phyloP scores from a whole-genome alignment of 2,797 vertebrate genomes.

The Bryconaethiops microstoma region DNA sequence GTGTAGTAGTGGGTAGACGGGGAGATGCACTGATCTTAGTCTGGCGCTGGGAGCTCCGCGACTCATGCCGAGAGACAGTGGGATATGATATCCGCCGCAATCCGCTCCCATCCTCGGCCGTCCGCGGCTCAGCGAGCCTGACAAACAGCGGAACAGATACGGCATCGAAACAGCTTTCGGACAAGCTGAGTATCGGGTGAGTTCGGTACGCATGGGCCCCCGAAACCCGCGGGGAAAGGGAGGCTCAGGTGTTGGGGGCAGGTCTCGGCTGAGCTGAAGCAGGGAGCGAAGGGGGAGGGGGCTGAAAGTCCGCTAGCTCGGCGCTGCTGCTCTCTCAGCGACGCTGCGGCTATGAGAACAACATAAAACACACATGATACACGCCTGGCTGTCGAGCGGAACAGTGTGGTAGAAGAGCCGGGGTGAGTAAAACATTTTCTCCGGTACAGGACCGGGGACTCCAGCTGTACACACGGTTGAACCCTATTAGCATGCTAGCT shows the following conservation, averaged over 20 bases:
- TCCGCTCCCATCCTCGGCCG: conserved; percentile 58
- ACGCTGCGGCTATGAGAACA: not conserved
- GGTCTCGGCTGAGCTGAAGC: conserved; percentile 3
- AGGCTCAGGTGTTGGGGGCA: not conserved
- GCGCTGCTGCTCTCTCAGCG: not conserved
- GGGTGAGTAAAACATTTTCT: not conserved
- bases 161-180: not conserved
- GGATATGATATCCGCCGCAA: conserved; percentile 7
- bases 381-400: too few species aligned
- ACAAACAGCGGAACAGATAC: conserved; percentile 6
- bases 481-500: not conserved
- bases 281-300: not conserved
- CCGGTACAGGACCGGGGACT: not conserved
- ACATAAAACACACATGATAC: not conserved
- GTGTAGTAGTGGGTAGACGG: too few species aligned
- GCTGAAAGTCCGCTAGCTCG: not conserved
- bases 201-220: not conserved
- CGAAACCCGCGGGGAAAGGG: conserved; percentile 7
- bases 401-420: not conserved
- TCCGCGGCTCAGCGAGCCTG: conserved; percentile 60
- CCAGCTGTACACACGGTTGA: not conserved
- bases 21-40: too few species aligned
- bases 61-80: not conserved
- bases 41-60: too few species aligned
- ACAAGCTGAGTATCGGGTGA: conserved; percentile 4